Evolutionary conservation across 1,140 invertebrate genomes (phyloP).

Genomic region (Trichonephila inaurata): DNA sequence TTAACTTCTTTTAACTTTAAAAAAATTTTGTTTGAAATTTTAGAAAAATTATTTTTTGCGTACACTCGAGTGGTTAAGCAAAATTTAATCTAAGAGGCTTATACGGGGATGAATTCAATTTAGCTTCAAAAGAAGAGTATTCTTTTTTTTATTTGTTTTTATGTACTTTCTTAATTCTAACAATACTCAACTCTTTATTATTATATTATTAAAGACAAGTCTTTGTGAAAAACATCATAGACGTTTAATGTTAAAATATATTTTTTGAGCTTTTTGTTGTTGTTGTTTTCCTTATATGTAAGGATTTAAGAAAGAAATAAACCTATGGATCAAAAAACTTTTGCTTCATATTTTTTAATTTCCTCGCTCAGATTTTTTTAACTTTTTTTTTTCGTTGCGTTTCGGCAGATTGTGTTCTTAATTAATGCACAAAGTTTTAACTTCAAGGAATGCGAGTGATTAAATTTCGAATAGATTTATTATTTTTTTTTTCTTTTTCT

Average conservation of each 20-base stretch:
- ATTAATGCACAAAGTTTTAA: slow-evolving; percentile 11
- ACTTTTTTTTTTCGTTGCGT: background rate
- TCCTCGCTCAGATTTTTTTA: background rate
- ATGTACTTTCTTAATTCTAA: background rate
- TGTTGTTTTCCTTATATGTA: background rate
- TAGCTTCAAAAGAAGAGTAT: background rate
- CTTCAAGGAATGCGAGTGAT: slow-evolving; percentile 20
- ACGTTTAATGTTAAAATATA: background rate
- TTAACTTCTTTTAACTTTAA: background rate
- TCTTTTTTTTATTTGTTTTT: background rate
- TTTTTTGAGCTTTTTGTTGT: background rate
- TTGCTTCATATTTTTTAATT: background rate
- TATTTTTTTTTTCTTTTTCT: background rate
- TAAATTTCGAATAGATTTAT: background rate
- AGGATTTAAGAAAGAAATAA: background rate
- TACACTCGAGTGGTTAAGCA: background rate
- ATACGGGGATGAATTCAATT: background rate
- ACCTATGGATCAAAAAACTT: background rate
- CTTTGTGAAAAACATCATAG: background rate
- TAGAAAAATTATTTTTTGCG: background rate
- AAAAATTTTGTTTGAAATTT: background rate
- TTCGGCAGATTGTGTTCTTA: background rate
- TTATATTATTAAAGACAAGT: slow-evolving; percentile 13
- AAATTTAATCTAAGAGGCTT: background rate
- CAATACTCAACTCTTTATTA: background rate